Base-by-base conservation (phyloP, 2,888 invertebrate genomes). In the Pterobdella sp. region DNA sequence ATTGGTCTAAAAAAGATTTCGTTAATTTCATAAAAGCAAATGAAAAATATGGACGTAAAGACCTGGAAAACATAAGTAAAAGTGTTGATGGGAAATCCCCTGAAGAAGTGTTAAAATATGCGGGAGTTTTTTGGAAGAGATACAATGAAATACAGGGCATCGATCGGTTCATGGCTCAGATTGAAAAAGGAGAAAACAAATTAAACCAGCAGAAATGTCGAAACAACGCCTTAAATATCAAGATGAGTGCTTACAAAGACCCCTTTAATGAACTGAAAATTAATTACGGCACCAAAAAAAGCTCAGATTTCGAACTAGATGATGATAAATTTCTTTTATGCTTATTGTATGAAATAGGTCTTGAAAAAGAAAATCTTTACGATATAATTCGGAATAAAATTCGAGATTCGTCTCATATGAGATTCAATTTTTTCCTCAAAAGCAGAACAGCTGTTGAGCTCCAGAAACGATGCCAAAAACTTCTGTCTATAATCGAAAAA, bases 1-100 rank as follows among this genome's bases (percentile, higher is more conserved):
- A 92, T 81, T 98, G 98, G 98, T 93, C 92, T 1, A 95, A 96
- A 83, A 87, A 97, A 35, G 98, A 98, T 82, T 98, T 99, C 83
- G 94, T 95, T 84, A 96, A 97, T 84, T 98, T 98, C 80, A 94
- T 99, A 77, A 97, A 87, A 91, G 85, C 96, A 0, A 96, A 95
- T 83, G 97, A 98, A 82, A 97, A 97, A 81, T 97, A 92, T 83
- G 98, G 98, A 0, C 88, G 98, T 73, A 94, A 96, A 82, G 97
- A 98, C 81, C 92, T 97, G 77, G 96, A 96, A 79, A 94, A 91
- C 82, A 97, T 99, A 80, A 93, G 94, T 0, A 92, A 92, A 82
- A 95, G 97, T 82, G 94, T 96, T 0, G 95, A 96, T 85, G 86
- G 86, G 1, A 97, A 97, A 85, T 90, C 91, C 0, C 93, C 94